Conservation (phyloP, 2,797 vertebrate genomes). For the Emydoidea blandingii region DNA sequence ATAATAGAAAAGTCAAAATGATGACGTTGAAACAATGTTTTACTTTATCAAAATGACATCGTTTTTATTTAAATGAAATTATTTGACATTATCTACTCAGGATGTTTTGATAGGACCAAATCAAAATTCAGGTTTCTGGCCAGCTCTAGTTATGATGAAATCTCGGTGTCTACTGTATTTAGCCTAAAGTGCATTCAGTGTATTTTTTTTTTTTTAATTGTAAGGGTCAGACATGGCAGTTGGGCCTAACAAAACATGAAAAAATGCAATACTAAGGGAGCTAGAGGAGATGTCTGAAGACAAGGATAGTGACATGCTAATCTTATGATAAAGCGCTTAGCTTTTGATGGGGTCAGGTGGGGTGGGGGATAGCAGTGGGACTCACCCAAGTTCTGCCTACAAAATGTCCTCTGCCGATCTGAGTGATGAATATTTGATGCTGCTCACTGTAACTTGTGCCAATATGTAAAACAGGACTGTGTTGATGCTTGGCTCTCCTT, state of each 20-base stretch:
- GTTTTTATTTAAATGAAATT: not conserved
- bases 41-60: not conserved
- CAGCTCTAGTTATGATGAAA: not conserved
- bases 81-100: not conserved
- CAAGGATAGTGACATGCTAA: not conserved
- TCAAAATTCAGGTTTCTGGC: not conserved
- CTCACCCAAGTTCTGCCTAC: not conserved
- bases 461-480: not conserved
- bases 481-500: not conserved
- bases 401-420: fast-evolving
- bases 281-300: not conserved
- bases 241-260: not conserved
- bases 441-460: not conserved
- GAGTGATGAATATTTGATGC: not conserved
- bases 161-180: not conserved
- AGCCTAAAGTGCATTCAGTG: not conserved
- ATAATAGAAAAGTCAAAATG: not conserved
- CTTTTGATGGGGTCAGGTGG: not conserved
- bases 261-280: not conserved
- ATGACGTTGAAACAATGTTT: not conserved
- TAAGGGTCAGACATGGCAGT: not conserved
- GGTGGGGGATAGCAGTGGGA: not conserved
- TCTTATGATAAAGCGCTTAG: not conserved
- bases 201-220: not conserved
- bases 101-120: not conserved